Evolutionary conservation across 2,888 invertebrate species (phyloP).

Genomic region (Limnephilus auricula): DNA sequence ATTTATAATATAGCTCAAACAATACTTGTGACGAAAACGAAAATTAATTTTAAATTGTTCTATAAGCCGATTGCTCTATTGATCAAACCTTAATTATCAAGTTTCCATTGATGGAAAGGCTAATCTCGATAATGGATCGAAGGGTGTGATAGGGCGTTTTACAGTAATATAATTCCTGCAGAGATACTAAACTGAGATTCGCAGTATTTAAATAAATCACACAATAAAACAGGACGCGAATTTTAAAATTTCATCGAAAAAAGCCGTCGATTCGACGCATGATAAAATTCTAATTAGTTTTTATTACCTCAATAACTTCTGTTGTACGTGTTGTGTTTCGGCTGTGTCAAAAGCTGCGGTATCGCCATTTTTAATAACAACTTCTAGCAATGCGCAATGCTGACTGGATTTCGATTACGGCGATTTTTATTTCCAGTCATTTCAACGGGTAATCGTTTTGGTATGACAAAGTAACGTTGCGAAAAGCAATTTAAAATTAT

Average conservation of each 20-base stretch:
- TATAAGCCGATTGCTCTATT: too few relatives aligned
- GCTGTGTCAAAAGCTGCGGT: slow-evolving; percentile 3
- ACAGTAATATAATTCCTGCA: not conserved
- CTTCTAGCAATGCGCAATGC: not conserved
- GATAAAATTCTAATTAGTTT: slow-evolving; percentile 44
- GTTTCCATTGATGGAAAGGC: not conserved
- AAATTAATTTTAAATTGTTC: too few relatives aligned
- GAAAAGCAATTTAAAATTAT: not conserved
- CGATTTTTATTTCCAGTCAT: not conserved
- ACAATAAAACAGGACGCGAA: not conserved
- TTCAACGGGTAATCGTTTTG: not conserved
- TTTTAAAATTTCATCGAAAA: not conserved
- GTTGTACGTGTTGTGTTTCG: slow-evolving; percentile 4
- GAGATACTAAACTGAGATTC: not conserved
- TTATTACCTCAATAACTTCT: not conserved
- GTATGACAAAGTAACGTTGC: not conserved
- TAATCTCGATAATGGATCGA: not conserved
- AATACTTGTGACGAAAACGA: too few relatives aligned
- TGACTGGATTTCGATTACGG: slow-evolving; percentile 2
- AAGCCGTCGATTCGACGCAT: slow-evolving; percentile 6
- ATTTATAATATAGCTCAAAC: too few relatives aligned
- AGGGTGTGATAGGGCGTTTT: not conserved
- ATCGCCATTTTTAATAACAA: not conserved
- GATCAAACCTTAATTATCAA: not conserved
- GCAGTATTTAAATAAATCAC: slow-evolving; percentile 14